Conservation (phyloP, 1,140 invertebrate genomes). For the Drosophila navojoa region DNA sequence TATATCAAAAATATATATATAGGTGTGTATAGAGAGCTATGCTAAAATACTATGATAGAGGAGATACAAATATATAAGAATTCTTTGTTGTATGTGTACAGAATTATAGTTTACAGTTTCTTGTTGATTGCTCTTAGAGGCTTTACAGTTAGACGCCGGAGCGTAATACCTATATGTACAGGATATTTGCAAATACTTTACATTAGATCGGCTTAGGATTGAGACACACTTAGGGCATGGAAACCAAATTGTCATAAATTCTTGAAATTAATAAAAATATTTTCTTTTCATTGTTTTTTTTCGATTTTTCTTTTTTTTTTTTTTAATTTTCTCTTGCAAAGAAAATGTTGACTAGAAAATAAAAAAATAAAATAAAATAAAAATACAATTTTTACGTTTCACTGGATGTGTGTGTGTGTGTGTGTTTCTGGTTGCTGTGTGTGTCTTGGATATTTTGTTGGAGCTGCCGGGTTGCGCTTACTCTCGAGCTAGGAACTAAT, state of each 20-base stretch:
- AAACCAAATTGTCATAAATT: slow-evolving; percentile 7
- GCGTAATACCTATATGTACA: slow-evolving; percentile 66
- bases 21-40: slow-evolving; percentile 45
- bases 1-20: slow-evolving; percentile 70
- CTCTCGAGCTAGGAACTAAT: slow-evolving; percentile 83
- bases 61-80: slow-evolving; percentile 47
- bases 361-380: slow-evolving; percentile 55
- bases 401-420: slow-evolving; percentile 39
- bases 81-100: slow-evolving; percentile 34
- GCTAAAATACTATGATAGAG: slow-evolving; percentile 72
- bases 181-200: slow-evolving; percentile 72
- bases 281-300: not conserved
- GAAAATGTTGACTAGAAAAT: slow-evolving; percentile 80
- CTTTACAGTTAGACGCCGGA: slow-evolving; percentile 64
- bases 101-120: slow-evolving; percentile 14
- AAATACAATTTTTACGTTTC: slow-evolving; percentile 36
- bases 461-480: slow-evolving; percentile 55
- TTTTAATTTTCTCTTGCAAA: slow-evolving; percentile 66
- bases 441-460: slow-evolving; percentile 41
- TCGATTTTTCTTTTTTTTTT: slow-evolving; percentile 5
- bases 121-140: slow-evolving; percentile 55
- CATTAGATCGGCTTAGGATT: slow-evolving; percentile 67
- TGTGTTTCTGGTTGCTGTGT: slow-evolving; percentile 28
- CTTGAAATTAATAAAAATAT: slow-evolving; percentile 7
- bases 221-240: slow-evolving; percentile 30